phyloP scores from a whole-genome alignment of 1,140 invertebrate species.

The Musca domestica region DNA sequence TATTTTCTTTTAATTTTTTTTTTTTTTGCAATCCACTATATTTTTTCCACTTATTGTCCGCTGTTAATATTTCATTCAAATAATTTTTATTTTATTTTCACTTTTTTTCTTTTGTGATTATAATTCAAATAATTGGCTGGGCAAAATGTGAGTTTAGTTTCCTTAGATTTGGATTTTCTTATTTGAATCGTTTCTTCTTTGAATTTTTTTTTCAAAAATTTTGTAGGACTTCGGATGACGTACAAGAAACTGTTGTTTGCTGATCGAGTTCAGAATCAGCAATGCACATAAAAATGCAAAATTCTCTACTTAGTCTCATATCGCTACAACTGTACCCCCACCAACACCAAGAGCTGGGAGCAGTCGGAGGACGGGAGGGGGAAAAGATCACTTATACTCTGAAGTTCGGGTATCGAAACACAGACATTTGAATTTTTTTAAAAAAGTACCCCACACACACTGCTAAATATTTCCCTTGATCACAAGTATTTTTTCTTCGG shows the following conservation, averaged over 20 bases:
- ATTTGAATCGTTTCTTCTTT: not conserved
- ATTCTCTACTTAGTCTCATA: slow-evolving; percentile 46
- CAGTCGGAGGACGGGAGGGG: too few species aligned
- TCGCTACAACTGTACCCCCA: slow-evolving; percentile 36
- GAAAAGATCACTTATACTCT: too few species aligned
- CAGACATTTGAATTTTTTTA: too few species aligned
- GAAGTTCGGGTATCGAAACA: too few species aligned
- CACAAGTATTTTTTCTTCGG: too few species aligned
- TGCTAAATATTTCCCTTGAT: too few species aligned
- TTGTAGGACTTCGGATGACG: not conserved
- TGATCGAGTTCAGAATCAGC: slow-evolving; percentile 51
- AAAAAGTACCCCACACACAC: too few species aligned
- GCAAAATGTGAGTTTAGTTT: not conserved
- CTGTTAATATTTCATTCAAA: not conserved
- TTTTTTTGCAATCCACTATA: not conserved
- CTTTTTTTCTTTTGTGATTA: not conserved
- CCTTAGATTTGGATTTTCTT: not conserved
- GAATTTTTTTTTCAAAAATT: not conserved
- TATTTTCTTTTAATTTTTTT: not conserved
- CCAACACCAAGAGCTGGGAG: not conserved
- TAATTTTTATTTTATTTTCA: not conserved
- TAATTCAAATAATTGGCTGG: not conserved
- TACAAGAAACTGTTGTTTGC: slow-evolving; percentile 34
- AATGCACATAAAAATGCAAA: slow-evolving; percentile 54
- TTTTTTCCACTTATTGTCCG: not conserved